These are phyloP conservation scores for Abrostola tripartita DNA, from an alignment of 2,888 invertebrate genomes.

Conservation along the genomic window DNA sequence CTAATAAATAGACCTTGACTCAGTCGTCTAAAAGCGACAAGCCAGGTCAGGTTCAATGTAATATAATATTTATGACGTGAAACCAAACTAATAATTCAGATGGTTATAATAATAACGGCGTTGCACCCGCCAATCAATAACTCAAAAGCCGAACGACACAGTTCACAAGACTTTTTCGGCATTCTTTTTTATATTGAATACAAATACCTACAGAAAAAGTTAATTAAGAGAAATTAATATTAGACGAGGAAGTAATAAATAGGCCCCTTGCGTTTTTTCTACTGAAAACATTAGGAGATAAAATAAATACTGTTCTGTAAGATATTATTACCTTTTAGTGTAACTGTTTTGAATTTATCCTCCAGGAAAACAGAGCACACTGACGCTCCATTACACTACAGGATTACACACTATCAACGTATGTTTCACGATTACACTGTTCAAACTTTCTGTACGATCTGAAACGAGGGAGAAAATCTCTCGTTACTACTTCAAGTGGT, in stretches of 20 bases:
- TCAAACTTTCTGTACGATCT: slow-evolving; percentile 66
- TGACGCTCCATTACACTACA: slow-evolving; percentile 74
- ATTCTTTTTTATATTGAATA: slow-evolving; percentile 5
- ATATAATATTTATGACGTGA: background rate
- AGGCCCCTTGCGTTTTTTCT: slow-evolving; percentile 23
- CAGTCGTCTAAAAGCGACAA: background rate
- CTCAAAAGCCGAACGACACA: background rate
- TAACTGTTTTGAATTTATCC: slow-evolving; percentile 65
- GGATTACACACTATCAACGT: slow-evolving; percentile 45
- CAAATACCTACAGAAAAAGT: slow-evolving; percentile 18
- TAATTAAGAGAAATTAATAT: slow-evolving; percentile 42
- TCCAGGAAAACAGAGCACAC: slow-evolving; percentile 63
- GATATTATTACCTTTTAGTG: slow-evolving; percentile 72
- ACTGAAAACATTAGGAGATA: slow-evolving; percentile 40
- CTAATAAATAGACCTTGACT: background rate
- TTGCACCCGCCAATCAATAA: slow-evolving; percentile 18
- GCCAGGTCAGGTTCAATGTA: background rate
- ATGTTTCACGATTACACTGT: slow-evolving; percentile 59
- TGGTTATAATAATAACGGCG: background rate
- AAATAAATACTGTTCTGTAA: slow-evolving; percentile 19
- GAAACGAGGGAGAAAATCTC: slow-evolving; percentile 76
- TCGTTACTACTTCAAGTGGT: slow-evolving; percentile 58
- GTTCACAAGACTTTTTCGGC: slow-evolving; percentile 1
- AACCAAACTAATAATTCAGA: background rate
- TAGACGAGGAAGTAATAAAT: slow-evolving; percentile 38